Evolutionary conservation across 2,113 vertebrate genomes (phyloP).

Genomic region (Calyptomena viridis): DNA sequence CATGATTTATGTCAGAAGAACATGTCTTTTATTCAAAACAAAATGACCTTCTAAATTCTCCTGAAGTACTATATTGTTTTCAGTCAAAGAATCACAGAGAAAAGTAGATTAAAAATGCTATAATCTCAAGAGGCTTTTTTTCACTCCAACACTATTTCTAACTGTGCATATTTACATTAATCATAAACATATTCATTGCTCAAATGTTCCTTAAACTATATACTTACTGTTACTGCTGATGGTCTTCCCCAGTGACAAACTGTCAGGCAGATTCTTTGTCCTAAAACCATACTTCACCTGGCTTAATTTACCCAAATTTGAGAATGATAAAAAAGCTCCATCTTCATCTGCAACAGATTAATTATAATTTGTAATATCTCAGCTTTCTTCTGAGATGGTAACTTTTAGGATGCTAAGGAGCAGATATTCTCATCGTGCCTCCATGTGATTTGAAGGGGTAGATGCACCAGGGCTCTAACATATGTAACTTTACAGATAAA

Average conservation of each 20-base stretch:
- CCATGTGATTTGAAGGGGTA: background rate
- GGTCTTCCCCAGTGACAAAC: background rate
- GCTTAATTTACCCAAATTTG: background rate
- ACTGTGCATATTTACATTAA: background rate
- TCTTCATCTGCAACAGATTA: background rate
- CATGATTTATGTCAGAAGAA: background rate
- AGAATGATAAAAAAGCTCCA: background rate
- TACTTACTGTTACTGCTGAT: background rate
- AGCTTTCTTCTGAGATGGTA: background rate
- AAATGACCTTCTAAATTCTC: background rate
- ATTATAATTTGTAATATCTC: background rate
- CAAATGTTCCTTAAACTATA: background rate
- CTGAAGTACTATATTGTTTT: background rate
- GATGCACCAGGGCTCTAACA: background rate
- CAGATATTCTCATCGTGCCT: background rate
- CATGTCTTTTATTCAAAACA: background rate
- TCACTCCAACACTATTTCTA: background rate
- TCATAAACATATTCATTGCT: background rate
- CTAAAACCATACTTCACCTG: background rate
- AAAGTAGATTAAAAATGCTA: background rate
- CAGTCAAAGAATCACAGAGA: background rate
- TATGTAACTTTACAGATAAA: slow-evolving; percentile 19
- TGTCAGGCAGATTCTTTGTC: background rate
- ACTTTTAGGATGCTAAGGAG: background rate
- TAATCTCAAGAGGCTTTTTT: background rate